phyloP scores from a whole-genome alignment of 2,797 vertebrate genomes.

The Coranthus polyacanthus region DNA sequence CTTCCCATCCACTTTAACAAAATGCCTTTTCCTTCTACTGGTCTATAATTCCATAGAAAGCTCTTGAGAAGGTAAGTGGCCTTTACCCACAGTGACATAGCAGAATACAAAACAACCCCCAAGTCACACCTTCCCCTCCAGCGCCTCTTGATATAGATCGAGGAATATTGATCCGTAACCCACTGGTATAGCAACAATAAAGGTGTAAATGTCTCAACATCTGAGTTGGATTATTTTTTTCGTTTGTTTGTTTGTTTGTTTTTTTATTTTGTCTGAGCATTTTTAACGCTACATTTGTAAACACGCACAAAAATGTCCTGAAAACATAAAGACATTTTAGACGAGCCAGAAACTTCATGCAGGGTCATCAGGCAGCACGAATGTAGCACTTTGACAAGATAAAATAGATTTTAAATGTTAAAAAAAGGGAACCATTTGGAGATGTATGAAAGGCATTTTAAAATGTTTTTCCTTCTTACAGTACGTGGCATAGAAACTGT shows the following conservation, averaged over 20 bases:
- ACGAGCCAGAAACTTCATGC: no score
- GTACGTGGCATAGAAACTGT: constrained; percentile 4
- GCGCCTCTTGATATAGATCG: constrained; percentile 34
- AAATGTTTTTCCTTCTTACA: background rate
- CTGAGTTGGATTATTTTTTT: background rate
- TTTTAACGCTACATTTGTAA: background rate
- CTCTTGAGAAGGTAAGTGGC: constrained; percentile 40
- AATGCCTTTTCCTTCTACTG: constrained; percentile 8
- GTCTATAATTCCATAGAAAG: constrained; percentile 46
- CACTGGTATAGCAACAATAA: constrained; percentile 13
- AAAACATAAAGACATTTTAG: no score
- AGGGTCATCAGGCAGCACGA: no score
- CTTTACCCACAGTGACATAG: constrained; percentile 45
- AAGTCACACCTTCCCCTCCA: constrained; percentile 22
- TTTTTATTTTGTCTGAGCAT: background rate
- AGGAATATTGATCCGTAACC: constrained; percentile 43
- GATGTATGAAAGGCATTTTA: background rate
- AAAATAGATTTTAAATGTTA: no score
- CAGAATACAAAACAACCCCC: constrained; percentile 58
- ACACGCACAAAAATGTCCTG: background rate
- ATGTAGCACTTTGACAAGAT: background rate
- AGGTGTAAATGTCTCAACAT: background rate
- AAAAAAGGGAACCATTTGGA: background rate
- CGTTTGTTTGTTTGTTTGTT: no score
- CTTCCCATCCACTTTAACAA: constrained; percentile 23